Percentiles rank a stretch among this genome's conserved stretches.
These are phyloP conservation scores for Acleris laterana DNA, from an alignment of 2,888 invertebrate species.

Conservation along the genomic window DNA sequence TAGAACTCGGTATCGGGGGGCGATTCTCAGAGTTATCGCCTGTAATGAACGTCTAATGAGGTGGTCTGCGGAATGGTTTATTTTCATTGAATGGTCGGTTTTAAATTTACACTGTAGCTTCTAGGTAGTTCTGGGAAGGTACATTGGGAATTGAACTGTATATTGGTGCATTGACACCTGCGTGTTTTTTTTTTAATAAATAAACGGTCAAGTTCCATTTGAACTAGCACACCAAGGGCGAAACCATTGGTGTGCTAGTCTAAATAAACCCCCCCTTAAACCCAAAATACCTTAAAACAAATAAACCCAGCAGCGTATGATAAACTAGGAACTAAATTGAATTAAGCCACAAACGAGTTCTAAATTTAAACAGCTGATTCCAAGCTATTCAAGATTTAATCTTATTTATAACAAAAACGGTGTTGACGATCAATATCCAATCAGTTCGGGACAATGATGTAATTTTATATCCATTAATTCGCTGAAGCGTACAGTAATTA, in stretches of 20 bases:
- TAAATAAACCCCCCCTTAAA: too few relatives aligned
- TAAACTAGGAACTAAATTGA: too few relatives aligned
- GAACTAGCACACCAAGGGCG: too few relatives aligned
- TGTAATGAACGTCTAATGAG: constrained; percentile 60
- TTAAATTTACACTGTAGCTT: neutral
- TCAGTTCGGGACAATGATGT: constrained; percentile 49
- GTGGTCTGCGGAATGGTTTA: constrained; percentile 45
- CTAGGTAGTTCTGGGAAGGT: neutral
- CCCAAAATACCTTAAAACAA: too few relatives aligned
- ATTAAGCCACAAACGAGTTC: too few relatives aligned
- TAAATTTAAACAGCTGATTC: neutral
- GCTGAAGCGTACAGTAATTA: constrained; percentile 49
- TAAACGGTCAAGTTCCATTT: too few relatives aligned
- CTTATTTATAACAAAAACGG: constrained; percentile 27
- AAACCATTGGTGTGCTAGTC: too few relatives aligned
- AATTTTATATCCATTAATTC: constrained; percentile 54
- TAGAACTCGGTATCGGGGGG: constrained; percentile 26
- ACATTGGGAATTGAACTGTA: too few relatives aligned
- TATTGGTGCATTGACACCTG: too few relatives aligned
- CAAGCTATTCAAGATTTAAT: constrained; percentile 6
- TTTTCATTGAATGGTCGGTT: constrained; percentile 35
- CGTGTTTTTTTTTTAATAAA: too few relatives aligned
- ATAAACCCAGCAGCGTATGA: too few relatives aligned
- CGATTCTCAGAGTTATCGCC: constrained; percentile 46
- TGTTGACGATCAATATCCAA: constrained; percentile 43